Conservation (phyloP, 2,888 invertebrate genomes). For the Pseudococcus longispinus region DNA sequence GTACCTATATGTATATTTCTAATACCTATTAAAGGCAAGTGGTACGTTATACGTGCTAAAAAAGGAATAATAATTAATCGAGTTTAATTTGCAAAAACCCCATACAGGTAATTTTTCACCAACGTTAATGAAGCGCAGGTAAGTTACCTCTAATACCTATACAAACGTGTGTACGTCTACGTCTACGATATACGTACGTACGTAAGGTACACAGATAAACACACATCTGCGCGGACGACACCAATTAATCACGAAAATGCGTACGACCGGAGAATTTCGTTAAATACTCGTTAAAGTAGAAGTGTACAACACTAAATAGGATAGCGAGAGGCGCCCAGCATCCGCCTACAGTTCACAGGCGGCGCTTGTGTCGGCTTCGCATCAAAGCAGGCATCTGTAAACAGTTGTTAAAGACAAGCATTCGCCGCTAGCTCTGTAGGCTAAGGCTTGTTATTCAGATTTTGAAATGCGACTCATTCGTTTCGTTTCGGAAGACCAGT, state of each 20-base stretch:
- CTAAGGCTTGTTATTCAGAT: conserved; percentile 51
- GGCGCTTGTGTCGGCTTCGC: conserved; percentile 55
- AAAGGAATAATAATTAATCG: conserved; percentile 40
- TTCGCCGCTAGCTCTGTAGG: conserved; percentile 48
- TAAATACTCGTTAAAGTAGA: conserved; percentile 48
- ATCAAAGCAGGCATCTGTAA: conserved; percentile 56
- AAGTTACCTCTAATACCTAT: background rate
- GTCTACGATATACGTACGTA: background rate
- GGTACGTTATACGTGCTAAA: background rate
- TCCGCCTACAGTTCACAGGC: conserved; percentile 57
- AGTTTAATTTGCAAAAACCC: conserved; percentile 16
- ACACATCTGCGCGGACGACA: conserved; percentile 49
- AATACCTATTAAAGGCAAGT: conserved; percentile 15
- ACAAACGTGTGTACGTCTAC: background rate
- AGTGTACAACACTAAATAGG: conserved; percentile 48
- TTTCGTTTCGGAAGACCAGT: conserved; percentile 49
- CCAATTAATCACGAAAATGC: conserved; percentile 50
- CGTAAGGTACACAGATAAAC: background rate
- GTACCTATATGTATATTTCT: background rate
- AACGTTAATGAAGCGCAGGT: background rate
- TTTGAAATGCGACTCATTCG: conserved; percentile 48
- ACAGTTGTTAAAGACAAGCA: conserved; percentile 54
- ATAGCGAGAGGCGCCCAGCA: conserved; percentile 56
- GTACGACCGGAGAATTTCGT: conserved; percentile 44
- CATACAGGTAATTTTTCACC: conserved; percentile 31